Evolutionary conservation across 2,888 invertebrate species (phyloP), one percentile per base, ranked within the genome.

Genomic region (Stegana nigrithorax): DNA sequence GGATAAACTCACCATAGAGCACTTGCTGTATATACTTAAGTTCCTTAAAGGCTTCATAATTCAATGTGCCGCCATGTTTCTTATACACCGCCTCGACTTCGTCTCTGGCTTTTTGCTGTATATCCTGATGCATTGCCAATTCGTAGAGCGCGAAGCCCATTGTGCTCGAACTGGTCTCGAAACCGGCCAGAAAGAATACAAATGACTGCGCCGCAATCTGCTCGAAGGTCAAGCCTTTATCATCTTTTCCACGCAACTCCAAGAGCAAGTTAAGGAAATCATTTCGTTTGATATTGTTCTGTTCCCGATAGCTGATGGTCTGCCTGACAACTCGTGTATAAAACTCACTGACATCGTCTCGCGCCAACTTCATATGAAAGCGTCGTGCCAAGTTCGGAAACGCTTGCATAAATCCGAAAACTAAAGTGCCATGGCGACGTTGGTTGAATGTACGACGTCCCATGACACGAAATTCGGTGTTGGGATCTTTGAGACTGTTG

Each of bases 111-210:
- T 72, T 75, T 2, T 51, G 71, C 70, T 66, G 82, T 60, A 83
- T 69, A n/a, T 79, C 75, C 1, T 73, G 73, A 67, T 83, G 74
- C 14, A 75, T 1, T 0, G 82, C 80, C 25, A 84, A 63, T 21
- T 81, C 73, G 27, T 80, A 81, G 2, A 84, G 44, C 0, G 78
- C 73, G 69, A 87, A 88, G 19, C 86, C 84, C 75, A 88, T 83
- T 0, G 87, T 86, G 3, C 86, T 84, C 1, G 86, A 84, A 14
- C 88, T 88, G 0, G 89, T 88, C 75, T 89, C 89, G 51, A 86
- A 88, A 2, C 89, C 89, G 14, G 88, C 89, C 21, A 84, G 65
- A 60, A 88, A 88, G 71, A 90, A 89, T 2, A 88, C 81, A 32
- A 88, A 85, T 6, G 88, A 87, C 65, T 90, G 89, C 0, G 89